Conservation (phyloP, 2,888 invertebrate species). For the Epirrhoe alternata region DNA sequence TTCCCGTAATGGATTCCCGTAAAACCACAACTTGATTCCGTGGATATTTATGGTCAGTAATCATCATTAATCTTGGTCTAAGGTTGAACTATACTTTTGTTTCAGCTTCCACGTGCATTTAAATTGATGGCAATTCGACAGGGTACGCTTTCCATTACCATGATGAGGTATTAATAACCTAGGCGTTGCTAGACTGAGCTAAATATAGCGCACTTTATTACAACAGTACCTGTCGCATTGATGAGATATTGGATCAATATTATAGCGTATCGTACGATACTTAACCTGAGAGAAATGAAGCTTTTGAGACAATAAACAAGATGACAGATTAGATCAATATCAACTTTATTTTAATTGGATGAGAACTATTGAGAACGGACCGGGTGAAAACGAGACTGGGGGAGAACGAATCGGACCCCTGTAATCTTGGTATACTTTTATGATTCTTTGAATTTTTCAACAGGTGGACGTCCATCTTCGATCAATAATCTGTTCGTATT, state of each 20-base stretch:
- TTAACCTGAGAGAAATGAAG: not conserved
- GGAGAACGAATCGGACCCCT: too few species aligned
- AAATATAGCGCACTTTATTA: constrained; percentile 3
- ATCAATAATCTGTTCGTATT: too few species aligned
- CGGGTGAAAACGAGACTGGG: too few species aligned
- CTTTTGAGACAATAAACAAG: too few species aligned
- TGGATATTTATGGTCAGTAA: not conserved
- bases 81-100: not conserved
- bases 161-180: constrained; percentile 27
- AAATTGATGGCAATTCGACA: constrained; percentile 4
- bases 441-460: too few species aligned
- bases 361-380: too few species aligned
- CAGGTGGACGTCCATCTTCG: too few species aligned
- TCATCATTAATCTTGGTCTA: not conserved
- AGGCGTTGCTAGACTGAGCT: constrained; percentile 16
- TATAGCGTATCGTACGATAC: constrained; percentile 3
- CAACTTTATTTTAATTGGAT: too few species aligned
- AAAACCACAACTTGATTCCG: not conserved
- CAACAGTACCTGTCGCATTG: not conserved
- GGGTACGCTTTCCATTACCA: constrained; percentile 17
- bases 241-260: constrained; percentile 1
- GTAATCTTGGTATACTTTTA: too few species aligned
- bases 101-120: not conserved
- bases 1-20: too few species aligned
- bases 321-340: too few species aligned